Percentiles rank a stretch among this genome's conserved stretches.
These are phyloP conservation scores for Heliconius sara DNA, from an alignment of 2,888 invertebrate genomes.

Conservation along the genomic window DNA sequence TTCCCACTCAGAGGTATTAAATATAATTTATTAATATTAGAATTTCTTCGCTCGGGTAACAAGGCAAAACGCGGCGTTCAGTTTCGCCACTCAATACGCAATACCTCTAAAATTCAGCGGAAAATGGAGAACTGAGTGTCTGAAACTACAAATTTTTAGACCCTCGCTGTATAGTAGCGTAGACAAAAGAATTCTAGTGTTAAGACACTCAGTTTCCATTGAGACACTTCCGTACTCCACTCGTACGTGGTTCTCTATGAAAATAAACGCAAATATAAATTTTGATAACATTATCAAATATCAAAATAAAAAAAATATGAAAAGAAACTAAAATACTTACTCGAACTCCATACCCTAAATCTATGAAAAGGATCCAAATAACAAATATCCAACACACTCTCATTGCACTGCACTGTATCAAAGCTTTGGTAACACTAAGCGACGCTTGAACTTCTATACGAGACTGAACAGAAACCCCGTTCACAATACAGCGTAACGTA, in stretches of 20 bases:
- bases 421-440: conserved; percentile 47
- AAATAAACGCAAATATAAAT: not conserved
- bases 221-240: no score
- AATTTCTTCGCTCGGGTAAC: no score
- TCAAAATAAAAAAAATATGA: conserved; percentile 9
- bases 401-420: conserved; percentile 44
- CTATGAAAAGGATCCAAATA: conserved; percentile 36
- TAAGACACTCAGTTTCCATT: no score
- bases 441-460: conserved; percentile 31
- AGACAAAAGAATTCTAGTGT: no score
- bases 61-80: no score
- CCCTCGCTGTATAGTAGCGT: no score
- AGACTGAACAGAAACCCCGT: conserved; percentile 11
- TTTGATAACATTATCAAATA: not conserved
- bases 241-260: no score
- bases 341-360: conserved; percentile 39
- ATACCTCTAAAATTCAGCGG: not conserved
- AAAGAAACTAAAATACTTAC: conserved; percentile 26
- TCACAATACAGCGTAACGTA: conserved; percentile 26
- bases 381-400: conserved; percentile 38
- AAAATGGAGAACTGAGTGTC: not conserved
- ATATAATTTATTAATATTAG: no score
- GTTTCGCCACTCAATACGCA: no score
- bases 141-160: no score
- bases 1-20: no score